A percentile compares a stretch with the other conserved stretches of the same genome.
Evolutionary conservation across 92 coral and sea anemone genomes (phyloP).

Genomic region (Zoanthus sociatus): DNA sequence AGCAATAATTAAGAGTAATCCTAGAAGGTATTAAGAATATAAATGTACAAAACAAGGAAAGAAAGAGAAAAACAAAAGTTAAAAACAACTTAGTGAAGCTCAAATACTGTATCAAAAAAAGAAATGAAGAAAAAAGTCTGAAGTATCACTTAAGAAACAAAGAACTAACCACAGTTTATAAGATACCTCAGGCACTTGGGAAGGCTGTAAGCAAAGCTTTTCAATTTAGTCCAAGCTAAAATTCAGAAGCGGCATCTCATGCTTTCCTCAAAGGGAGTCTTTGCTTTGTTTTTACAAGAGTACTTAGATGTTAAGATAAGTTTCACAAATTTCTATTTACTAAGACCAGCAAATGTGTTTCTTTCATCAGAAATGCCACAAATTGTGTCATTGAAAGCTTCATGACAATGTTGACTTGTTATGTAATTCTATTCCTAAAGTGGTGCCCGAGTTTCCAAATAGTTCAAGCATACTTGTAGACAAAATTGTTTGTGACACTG

Average conservation of each 20-base stretch:
- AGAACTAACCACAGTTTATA: neutral
- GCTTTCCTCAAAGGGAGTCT: constrained; percentile 12
- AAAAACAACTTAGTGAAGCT: constrained; percentile 1
- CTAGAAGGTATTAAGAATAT: neutral
- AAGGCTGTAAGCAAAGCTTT: constrained; percentile 4
- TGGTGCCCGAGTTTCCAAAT: no score
- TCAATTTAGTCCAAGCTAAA: constrained; percentile 10
- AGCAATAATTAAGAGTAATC: neutral
- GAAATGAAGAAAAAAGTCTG: neutral
- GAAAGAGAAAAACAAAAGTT: neutral
- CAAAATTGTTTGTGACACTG: no score
- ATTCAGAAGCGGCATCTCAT: constrained; percentile 23
- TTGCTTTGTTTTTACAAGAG: neutral
- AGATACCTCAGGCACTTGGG: constrained; percentile 26
- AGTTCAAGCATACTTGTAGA: no score
- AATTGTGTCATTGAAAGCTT: no score
- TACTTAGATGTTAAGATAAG: no score
- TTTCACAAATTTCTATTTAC: no score
- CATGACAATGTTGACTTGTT: no score
- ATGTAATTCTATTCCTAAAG: no score
- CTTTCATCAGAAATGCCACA: no score
- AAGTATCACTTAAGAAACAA: neutral
- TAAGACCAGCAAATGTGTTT: no score
- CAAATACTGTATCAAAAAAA: neutral
- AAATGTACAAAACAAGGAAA: neutral